phyloP scores from a whole-genome alignment of 2,888 invertebrate species.

The Macrosoma leucophasiata region DNA sequence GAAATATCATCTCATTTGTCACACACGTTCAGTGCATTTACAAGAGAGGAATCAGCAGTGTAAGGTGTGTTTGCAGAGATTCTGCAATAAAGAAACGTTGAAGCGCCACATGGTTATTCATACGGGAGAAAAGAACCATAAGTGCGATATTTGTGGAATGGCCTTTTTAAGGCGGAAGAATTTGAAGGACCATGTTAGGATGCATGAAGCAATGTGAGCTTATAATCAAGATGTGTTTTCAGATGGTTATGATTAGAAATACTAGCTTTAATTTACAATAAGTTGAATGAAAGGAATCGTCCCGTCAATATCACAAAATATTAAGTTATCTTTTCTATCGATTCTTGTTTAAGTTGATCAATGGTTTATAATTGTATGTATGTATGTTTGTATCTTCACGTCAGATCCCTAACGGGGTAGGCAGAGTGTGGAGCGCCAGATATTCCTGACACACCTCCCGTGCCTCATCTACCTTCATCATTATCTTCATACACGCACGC shows the following conservation, averaged over 20 bases:
- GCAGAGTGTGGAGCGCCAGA: too few relatives aligned
- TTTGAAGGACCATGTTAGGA: conserved; percentile 58
- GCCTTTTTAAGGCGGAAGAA: conserved; percentile 64
- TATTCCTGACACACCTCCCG: too few relatives aligned
- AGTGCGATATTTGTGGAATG: conserved; percentile 71
- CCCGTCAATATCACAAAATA: too few relatives aligned
- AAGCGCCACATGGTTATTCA: conserved; percentile 75
- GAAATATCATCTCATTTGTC: conserved; percentile 63
- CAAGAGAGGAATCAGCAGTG: conserved; percentile 72
- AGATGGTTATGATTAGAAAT: conserved; percentile 4
- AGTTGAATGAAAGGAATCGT: too few relatives aligned
- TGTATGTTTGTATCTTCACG: too few relatives aligned
- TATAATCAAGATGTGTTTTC: not conserved
- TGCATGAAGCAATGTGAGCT: conserved; percentile 48
- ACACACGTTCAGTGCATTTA: conserved; percentile 59
- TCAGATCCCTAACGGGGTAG: too few relatives aligned
- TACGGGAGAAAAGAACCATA: conserved; percentile 72
- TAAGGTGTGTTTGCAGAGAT: conserved; percentile 68
- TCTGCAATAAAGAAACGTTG: conserved; percentile 72
- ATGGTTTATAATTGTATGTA: conserved; percentile 7
- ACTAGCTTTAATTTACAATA: too few relatives aligned
- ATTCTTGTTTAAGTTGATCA: too few relatives aligned
- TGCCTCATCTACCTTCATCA: too few relatives aligned
- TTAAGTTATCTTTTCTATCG: too few relatives aligned
- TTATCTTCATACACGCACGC: too few relatives aligned